Percentiles rank a stretch among this genome's conserved stretches.
phyloP scores from a whole-genome alignment of 2,797 vertebrate genomes.

The Pachyuromys duprasi region DNA sequence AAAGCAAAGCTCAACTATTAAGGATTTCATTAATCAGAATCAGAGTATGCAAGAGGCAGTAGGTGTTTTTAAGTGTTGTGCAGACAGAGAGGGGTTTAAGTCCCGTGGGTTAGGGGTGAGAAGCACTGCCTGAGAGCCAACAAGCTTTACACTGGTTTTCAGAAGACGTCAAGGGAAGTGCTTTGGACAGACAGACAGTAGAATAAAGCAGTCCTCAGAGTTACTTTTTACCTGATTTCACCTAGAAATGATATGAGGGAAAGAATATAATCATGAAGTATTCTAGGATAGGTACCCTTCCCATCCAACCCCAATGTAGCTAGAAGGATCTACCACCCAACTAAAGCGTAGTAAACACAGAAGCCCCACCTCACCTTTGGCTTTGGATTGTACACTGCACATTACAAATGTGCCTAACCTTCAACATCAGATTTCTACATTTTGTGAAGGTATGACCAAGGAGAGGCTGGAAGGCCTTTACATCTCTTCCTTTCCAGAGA shows the following conservation, averaged over 20 bases:
- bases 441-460: not conserved
- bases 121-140: conserved; percentile 30
- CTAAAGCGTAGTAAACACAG: not conserved
- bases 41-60: not conserved
- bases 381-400: not conserved
- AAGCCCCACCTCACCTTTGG: not conserved
- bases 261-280: conserved; percentile 34
- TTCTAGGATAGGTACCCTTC: conserved; percentile 1
- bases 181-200: conserved; percentile 50
- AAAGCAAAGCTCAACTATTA: conserved; percentile 58
- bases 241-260: conserved; percentile 62
- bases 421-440: not conserved
- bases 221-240: conserved; percentile 77
- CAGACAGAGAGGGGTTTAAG: conserved; percentile 10
- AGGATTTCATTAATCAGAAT: conserved; percentile 5
- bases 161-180: conserved; percentile 60
- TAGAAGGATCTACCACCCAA: not conserved
- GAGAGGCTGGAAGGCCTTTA: not conserved
- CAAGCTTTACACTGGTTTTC: conserved; percentile 64
- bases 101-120: conserved; percentile 41
- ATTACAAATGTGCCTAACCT: not conserved
- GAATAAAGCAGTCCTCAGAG: conserved; percentile 60
- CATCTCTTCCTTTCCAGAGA: not conserved
- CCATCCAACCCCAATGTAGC: not conserved
- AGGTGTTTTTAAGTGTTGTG: conserved; percentile 45